Evolutionary conservation across 2,888 invertebrate species (phyloP), one percentile per base, ranked within the genome.

Genomic region (Orgyia antiqua): DNA sequence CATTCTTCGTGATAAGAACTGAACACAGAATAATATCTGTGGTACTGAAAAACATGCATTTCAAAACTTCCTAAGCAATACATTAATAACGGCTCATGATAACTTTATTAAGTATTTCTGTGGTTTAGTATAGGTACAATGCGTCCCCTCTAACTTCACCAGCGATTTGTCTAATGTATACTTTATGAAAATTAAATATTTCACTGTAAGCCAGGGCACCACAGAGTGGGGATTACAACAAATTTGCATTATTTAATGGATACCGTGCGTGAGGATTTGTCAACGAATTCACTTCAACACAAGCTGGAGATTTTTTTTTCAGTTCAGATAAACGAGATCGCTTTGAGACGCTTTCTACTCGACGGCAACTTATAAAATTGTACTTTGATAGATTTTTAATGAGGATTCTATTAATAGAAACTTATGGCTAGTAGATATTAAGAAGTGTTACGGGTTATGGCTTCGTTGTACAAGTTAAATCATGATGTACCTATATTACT

Each of bases 161-260:
- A 52, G 59, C 49, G 55, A 56, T 62, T 65, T 67, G 57, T 69
- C 68, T 77, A 78, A 82, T 78, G 76, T 73, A 77, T 73, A 80
- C 80, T 82, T 83, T 83, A 82, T 84, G 83, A 84, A 86, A 84
- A 84, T 86, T 84, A 83, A 84, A 86, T 83, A 86, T 83, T 79
- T 82, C 79, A 74, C 74, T 77, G 69, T 53, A 57, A 66, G 64
- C 39, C 39, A 59, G 60, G 57, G 66, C 64, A 67, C 62, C 63
- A 42, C 62, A 51, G 67, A 69, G 68, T 63, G 63, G 71, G 82
- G 86, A 83, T 83, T 83, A 84, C 82, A 79, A 75, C 75, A 73
- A 80, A 86, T 86, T 86, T 84, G 82, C 84, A 86, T 86, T 79
- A 74, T 78, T 74, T 84, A 84, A 86, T 86, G 78, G 79, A 77